phyloP scores from a whole-genome alignment of 2,797 vertebrate species.

The Stomatorhinus walkeri region DNA sequence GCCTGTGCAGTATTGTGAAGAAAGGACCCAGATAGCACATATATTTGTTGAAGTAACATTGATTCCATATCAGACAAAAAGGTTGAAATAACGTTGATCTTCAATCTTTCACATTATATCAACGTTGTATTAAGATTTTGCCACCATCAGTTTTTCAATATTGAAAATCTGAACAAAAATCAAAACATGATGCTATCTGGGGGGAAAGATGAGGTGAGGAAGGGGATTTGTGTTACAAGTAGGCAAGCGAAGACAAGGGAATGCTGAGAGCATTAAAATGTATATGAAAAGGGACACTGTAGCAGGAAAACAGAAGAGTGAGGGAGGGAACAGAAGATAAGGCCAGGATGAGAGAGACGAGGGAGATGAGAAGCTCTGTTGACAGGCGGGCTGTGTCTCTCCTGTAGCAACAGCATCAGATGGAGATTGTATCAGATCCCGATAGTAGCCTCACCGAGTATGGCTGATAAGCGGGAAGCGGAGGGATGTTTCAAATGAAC shows the following conservation, averaged over 20 bases:
- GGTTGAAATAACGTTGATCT: too few species aligned
- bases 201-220: conserved; percentile 33
- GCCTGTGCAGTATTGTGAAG: neutral
- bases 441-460: conserved; percentile 57
- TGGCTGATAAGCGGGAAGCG: conserved; percentile 59
- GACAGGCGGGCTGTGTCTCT: conserved; percentile 39
- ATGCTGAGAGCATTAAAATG: neutral
- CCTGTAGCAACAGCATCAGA: conserved; percentile 65
- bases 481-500: conserved; percentile 64
- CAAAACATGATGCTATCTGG: too few species aligned
- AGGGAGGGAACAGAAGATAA: conserved; percentile 29
- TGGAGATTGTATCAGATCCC: conserved; percentile 68
- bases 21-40: conserved; percentile 6
- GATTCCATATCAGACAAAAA: too few species aligned
- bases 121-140: too few species aligned
- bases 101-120: too few species aligned
- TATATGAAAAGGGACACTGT: conserved; percentile 14
- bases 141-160: too few species aligned
- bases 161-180: too few species aligned
- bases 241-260: neutral
- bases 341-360: conserved; percentile 53
- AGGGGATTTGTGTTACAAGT: conserved; percentile 32
- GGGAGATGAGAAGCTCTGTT: conserved; percentile 55
- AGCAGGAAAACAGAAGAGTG: neutral
- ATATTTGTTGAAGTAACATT: too few species aligned